Conservation (phyloP, 2,113 vertebrate genomes). For the Pelodiscus sinensis region DNA sequence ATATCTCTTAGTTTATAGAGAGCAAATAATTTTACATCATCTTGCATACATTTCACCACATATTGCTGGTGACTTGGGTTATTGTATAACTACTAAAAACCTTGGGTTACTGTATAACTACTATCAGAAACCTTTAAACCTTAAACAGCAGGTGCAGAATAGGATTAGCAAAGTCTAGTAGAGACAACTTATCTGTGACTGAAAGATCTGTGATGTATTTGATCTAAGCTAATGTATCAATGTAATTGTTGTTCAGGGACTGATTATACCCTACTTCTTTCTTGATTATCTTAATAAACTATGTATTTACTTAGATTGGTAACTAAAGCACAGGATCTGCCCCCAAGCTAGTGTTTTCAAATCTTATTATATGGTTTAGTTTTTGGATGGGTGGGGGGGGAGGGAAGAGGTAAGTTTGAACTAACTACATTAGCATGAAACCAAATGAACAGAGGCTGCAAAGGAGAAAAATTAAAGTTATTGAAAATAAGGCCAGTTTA, state of each 20-base stretch:
- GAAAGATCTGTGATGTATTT: background rate
- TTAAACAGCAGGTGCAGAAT: background rate
- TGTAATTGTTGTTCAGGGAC: background rate
- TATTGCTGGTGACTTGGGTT: slow-evolving; percentile 8
- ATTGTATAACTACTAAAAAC: slow-evolving; percentile 49
- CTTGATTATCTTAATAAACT: background rate
- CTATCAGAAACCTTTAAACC: slow-evolving; percentile 65
- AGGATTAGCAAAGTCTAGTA: background rate
- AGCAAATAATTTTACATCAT: slow-evolving; percentile 2
- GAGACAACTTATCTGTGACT: background rate
- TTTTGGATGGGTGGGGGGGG: background rate
- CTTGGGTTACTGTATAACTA: slow-evolving; percentile 62
- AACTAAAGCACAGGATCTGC: background rate
- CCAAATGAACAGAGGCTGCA: rapidly evolving
- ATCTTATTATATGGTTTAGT: background rate
- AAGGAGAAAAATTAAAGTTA: rapidly evolving
- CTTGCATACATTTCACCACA: slow-evolving; percentile 15
- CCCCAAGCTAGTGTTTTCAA: background rate
- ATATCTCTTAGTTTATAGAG: slow-evolving; percentile 12
- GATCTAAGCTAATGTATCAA: slow-evolving; percentile 36
- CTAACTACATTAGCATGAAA: background rate
- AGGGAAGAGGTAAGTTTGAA: background rate
- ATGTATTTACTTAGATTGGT: background rate
- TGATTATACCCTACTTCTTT: background rate
- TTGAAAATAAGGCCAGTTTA: rapidly evolving